These are phyloP conservation scores for Dione juno DNA, from an alignment of 2,888 invertebrate species.

Conservation along the genomic window DNA sequence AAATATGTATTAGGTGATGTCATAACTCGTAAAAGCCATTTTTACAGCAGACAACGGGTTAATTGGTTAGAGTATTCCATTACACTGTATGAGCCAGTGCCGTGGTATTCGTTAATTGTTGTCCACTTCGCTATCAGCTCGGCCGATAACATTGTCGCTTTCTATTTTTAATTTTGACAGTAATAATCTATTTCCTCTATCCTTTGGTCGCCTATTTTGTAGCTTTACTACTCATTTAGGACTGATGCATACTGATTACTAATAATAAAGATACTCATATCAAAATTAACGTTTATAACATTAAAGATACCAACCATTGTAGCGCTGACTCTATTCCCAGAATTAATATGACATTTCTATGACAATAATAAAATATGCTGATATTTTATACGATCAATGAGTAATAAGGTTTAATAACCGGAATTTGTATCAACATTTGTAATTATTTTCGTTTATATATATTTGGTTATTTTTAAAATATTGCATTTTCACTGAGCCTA, in stretches of 20 bases:
- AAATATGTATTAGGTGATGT: conserved; percentile 39
- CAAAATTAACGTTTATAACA: neutral
- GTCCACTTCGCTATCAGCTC: conserved; percentile 61
- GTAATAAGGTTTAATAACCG: neutral
- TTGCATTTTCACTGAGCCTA: neutral
- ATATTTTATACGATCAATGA: neutral
- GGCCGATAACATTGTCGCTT: conserved; percentile 45
- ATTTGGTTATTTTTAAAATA: neutral
- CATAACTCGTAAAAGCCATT: conserved; percentile 37
- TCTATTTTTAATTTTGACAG: conserved; percentile 32
- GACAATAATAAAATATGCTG: neutral
- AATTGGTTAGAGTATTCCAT: conserved; percentile 73
- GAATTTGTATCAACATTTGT: neutral
- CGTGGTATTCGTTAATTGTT: conserved; percentile 72
- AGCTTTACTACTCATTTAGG: too few relatives aligned
- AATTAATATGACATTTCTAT: neutral
- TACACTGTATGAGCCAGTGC: conserved; percentile 67
- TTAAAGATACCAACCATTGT: neutral
- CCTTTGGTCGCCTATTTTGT: neutral
- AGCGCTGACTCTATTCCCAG: neutral
- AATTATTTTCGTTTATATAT: too few relatives aligned
- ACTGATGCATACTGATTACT: neutral
- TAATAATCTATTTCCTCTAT: conserved; percentile 5
- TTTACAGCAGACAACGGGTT: conserved; percentile 53
- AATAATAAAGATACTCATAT: neutral